phyloP scores from a whole-genome alignment of 1,140 invertebrate species.

The Dinoponera quadriceps region DNA sequence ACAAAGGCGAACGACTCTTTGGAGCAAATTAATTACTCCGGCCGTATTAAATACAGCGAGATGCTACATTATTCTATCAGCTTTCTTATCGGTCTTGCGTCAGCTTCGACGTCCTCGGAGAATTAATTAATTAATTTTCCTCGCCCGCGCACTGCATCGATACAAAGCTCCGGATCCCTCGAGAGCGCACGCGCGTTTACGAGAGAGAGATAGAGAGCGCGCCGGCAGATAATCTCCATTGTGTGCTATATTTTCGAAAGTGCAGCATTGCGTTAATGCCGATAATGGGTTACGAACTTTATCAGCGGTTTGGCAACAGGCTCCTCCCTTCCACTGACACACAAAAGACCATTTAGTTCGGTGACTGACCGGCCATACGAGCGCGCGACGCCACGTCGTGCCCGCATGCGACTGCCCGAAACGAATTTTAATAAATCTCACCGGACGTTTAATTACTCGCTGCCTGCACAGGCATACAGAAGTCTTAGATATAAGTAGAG shows the following conservation, averaged over 20 bases:
- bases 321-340: constrained; percentile 21
- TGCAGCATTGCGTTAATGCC: constrained; percentile 60
- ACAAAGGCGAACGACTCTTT: constrained; percentile 54
- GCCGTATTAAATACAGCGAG: constrained; percentile 56
- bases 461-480: neutral
- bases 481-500: too few relatives aligned
- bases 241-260: constrained; percentile 56
- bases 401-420: constrained; percentile 60
- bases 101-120: constrained; percentile 57
- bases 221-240: constrained; percentile 55
- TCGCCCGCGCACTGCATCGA: constrained; percentile 53
- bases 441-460: constrained; percentile 77
- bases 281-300: constrained; percentile 59
- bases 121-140: constrained; percentile 63
- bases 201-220: too few relatives aligned
- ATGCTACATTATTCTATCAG: constrained; percentile 58
- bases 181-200: constrained; percentile 17
- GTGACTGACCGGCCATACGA: constrained; percentile 29
- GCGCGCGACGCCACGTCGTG: constrained; percentile 24
- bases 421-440: constrained; percentile 79
- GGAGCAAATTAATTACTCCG: constrained; percentile 57
- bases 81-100: constrained; percentile 58
- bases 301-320: constrained; percentile 56
- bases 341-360: constrained; percentile 70
- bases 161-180: constrained; percentile 34